phyloP scores from a whole-genome alignment of 2,113 vertebrate species.

The Gadus chalcogrammus region DNA sequence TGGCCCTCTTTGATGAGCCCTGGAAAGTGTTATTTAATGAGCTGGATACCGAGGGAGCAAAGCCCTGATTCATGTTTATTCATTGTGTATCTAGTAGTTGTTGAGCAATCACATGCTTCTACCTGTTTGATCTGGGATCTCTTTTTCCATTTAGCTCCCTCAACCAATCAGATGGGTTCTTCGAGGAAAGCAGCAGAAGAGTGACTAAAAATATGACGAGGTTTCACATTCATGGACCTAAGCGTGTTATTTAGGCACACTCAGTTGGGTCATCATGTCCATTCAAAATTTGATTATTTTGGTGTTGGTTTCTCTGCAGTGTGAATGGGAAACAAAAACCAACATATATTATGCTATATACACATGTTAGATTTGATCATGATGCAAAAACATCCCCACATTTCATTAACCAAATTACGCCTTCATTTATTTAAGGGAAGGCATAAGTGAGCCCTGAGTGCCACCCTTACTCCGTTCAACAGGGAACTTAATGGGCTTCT shows the following conservation, averaged over 20 bases:
- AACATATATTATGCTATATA: background rate
- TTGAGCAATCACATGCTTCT: background rate
- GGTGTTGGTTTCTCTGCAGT: too few species aligned
- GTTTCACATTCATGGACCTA: background rate
- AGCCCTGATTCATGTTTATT: slow-evolving; percentile 17
- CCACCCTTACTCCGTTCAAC: too few species aligned
- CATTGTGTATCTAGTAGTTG: slow-evolving; percentile 10
- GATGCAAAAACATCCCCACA: too few species aligned
- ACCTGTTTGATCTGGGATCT: slow-evolving; percentile 12
- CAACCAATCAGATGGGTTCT: slow-evolving; percentile 2
- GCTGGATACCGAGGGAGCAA: slow-evolving; percentile 9
- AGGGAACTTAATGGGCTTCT: too few species aligned
- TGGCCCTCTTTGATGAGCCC: slow-evolving; percentile 25
- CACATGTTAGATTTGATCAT: background rate
- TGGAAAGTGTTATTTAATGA: slow-evolving; percentile 27
- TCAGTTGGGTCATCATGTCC: too few species aligned
- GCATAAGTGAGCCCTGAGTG: too few species aligned
- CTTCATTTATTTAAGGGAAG: too few species aligned
- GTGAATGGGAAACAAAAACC: too few species aligned
- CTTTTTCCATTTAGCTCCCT: background rate
- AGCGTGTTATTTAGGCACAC: background rate
- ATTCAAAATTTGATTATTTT: too few species aligned
- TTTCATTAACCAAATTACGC: too few species aligned
- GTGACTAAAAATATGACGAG: background rate
- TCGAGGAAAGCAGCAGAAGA: slow-evolving; percentile 9